Percentiles rank a stretch among this genome's conserved stretches.
phyloP scores from a whole-genome alignment of 2,113 vertebrate genomes.

The Xiphorhynchus elegans region DNA sequence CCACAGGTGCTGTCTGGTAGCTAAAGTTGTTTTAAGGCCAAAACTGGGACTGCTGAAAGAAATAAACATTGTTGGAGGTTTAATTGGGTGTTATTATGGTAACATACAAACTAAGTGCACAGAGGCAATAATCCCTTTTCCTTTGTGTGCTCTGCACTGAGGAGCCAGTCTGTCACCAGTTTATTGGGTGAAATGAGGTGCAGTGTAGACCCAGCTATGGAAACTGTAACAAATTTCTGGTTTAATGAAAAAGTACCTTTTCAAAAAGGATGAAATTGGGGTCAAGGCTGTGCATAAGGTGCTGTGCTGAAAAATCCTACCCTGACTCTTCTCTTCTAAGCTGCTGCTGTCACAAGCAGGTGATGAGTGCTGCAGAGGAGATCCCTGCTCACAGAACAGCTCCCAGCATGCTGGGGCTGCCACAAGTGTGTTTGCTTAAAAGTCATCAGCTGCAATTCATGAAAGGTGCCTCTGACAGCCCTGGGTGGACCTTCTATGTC shows the following conservation, averaged over 20 bases:
- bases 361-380: background rate
- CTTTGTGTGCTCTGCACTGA: background rate
- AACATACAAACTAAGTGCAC: background rate
- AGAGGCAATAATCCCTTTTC: background rate
- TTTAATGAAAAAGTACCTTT: background rate
- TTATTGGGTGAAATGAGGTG: background rate
- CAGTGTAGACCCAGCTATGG: background rate
- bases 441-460: background rate
- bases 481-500: background rate
- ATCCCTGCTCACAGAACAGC: background rate
- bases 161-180: background rate
- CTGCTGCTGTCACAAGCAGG: rapidly evolving
- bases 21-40: background rate
- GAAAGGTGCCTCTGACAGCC: background rate
- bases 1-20: background rate
- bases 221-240: background rate
- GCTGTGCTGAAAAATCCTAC: background rate
- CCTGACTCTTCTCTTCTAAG: background rate
- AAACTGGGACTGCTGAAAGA: background rate
- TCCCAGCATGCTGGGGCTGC: background rate
- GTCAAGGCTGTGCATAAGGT: background rate
- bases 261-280: background rate
- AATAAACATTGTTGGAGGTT: background rate
- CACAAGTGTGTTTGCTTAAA: background rate
- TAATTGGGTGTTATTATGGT: background rate